A percentile compares a stretch with the other conserved stretches of the same genome.
Evolutionary conservation across 2,113 vertebrate genomes (phyloP).

Genomic region (Rhinopomastus cyanomelas): DNA sequence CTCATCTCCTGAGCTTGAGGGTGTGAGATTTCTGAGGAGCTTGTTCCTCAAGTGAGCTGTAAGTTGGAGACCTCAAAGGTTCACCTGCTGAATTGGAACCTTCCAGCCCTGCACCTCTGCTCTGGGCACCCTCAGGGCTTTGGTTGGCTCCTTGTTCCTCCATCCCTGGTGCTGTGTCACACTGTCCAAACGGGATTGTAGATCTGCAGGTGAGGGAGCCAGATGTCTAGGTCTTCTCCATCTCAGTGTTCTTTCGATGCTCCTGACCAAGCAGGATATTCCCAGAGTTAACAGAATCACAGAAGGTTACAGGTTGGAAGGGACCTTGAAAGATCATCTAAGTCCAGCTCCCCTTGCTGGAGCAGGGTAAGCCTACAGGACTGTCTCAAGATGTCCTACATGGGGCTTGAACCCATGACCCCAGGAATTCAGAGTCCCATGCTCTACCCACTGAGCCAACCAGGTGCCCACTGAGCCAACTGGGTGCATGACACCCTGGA

Average conservation of each 20-base stretch:
- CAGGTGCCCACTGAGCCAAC: no score
- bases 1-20: accelerated
- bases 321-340: no score
- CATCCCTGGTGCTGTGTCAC: not conserved
- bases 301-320: no score
- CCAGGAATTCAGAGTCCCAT: no score
- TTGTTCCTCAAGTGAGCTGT: not conserved
- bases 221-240: not conserved
- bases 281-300: no score
- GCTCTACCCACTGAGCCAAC: no score
- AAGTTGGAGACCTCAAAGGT: not conserved
- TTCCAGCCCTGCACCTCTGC: not conserved
- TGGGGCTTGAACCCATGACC: no score
- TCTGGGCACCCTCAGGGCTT: not conserved
- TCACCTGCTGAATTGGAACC: not conserved
- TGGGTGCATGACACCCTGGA: no score
- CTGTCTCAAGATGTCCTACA: no score
- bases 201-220: no score
- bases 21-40: not conserved
- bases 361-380: no score
- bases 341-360: no score
- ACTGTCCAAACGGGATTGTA: not conserved
- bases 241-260: not conserved
- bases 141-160: not conserved
- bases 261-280: not conserved